Percentiles rank a stretch among this genome's conserved stretches.
These are phyloP conservation scores for Epinotia bilunana DNA, from an alignment of 2,888 invertebrate genomes.

Conservation along the genomic window DNA sequence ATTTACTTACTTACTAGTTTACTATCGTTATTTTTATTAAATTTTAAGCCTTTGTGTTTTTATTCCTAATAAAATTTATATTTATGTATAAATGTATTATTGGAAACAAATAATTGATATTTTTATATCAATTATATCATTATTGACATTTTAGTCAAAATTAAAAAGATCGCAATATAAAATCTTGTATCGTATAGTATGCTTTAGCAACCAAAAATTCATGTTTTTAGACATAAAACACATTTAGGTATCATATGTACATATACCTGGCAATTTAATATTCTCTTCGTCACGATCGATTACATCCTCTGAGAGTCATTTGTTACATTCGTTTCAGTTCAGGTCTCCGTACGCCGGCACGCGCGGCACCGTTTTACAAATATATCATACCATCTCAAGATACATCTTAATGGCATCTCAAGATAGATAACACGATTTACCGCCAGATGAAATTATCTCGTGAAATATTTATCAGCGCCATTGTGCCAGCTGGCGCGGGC, in stretches of 20 bases:
- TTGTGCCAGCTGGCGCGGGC: conserved; percentile 26
- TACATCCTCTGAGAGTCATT: conserved; percentile 10
- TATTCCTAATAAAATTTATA: too few relatives aligned
- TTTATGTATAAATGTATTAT: too few relatives aligned
- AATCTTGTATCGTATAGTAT: too few relatives aligned
- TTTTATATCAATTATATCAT: too few relatives aligned
- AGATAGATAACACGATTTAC: conserved; percentile 37
- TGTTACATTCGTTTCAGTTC: not conserved
- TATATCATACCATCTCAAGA: conserved; percentile 25
- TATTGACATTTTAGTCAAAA: too few relatives aligned
- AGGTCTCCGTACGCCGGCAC: not conserved
- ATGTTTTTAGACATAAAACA: not conserved
- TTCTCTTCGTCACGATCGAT: not conserved
- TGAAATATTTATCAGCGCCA: conserved; percentile 40
- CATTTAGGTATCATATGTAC: not conserved
- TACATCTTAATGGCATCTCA: conserved; percentile 27
- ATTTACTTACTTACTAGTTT: too few relatives aligned
- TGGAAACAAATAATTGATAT: too few relatives aligned
- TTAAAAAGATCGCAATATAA: too few relatives aligned
- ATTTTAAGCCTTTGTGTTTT: too few relatives aligned
- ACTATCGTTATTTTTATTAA: too few relatives aligned
- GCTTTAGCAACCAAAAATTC: not conserved
- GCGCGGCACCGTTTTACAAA: conserved; percentile 5
- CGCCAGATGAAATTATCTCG: conserved; percentile 38
- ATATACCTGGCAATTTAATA: not conserved